Conservation (phyloP, 2,888 invertebrate species). For the Drosophila fulvimacula region DNA sequence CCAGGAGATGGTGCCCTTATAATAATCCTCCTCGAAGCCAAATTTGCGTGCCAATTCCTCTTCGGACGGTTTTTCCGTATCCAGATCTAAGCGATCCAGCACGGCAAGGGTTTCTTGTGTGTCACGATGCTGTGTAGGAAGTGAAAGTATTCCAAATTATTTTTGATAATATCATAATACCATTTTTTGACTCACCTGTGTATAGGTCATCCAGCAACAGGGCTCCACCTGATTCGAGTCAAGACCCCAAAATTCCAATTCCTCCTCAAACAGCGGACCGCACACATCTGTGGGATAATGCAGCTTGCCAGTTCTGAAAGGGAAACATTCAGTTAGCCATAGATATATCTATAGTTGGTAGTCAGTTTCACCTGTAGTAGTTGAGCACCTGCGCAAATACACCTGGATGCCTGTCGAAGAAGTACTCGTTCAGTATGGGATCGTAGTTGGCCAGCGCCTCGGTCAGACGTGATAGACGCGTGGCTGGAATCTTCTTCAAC, state of each 20-base stretch:
- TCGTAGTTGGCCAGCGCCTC: conserved; percentile 99
- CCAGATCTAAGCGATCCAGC: conserved; percentile 97
- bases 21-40: conserved; percentile 97
- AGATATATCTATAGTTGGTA: not conserved
- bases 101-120: conserved; percentile 99
- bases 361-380: conserved; percentile 92
- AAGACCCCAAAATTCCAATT: conserved; percentile 99
- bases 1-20: conserved; percentile 95
- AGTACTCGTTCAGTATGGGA: conserved; percentile 99
- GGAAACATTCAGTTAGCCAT: not conserved
- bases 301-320: conserved; percentile 94
- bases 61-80: conserved; percentile 98
- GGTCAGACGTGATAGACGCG: conserved; percentile 95
- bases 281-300: conserved; percentile 99
- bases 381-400: conserved; percentile 98
- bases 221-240: conserved; percentile 99
- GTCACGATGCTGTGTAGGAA: conserved; percentile 93
- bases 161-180: too few species aligned
- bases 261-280: conserved; percentile 99
- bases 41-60: conserved; percentile 99
- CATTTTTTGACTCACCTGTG: conserved; percentile 87
- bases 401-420: conserved; percentile 99
- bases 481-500: conserved; percentile 98
- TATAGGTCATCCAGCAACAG: conserved; percentile 99
- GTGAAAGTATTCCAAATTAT: too few species aligned